These are phyloP conservation scores for Scopus umbretta DNA, from an alignment of 2,113 vertebrate species.

Conservation along the genomic window DNA sequence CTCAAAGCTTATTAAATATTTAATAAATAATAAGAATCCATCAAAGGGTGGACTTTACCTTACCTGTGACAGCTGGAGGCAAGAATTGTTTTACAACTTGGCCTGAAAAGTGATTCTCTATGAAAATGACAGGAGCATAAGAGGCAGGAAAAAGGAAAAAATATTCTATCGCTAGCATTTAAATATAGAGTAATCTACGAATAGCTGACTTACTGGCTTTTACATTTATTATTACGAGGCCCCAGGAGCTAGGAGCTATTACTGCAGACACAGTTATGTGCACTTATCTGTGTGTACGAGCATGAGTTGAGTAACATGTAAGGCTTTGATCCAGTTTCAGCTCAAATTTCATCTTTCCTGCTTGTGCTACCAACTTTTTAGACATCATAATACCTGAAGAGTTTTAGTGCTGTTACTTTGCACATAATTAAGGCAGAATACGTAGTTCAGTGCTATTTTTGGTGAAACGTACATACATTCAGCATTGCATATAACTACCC, in stretches of 20 bases:
- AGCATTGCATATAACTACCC: neutral
- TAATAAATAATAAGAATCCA: slow-evolving; percentile 67
- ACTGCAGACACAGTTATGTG: neutral
- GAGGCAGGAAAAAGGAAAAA: slow-evolving; percentile 30
- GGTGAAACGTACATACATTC: neutral
- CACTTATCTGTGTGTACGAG: neutral
- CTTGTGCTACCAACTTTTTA: neutral
- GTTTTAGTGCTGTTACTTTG: neutral
- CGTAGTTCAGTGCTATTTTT: neutral
- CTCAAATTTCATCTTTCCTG: neutral
- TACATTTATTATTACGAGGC: slow-evolving; percentile 29
- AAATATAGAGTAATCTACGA: slow-evolving; percentile 43
- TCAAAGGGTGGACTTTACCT: slow-evolving; percentile 60
- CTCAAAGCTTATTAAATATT: slow-evolving; percentile 71
- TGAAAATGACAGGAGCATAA: slow-evolving; percentile 5
- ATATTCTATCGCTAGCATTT: slow-evolving; percentile 42
- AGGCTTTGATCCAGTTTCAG: slow-evolving; percentile 1
- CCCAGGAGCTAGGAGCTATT: neutral
- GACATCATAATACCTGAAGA: neutral
- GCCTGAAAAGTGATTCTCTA: slow-evolving; percentile 11
- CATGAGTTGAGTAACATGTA: neutral
- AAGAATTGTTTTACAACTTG: slow-evolving; percentile 49
- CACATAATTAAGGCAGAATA: neutral
- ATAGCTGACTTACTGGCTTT: slow-evolving; percentile 46
- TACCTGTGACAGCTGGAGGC: slow-evolving; percentile 53